phyloP scores from a whole-genome alignment of 2,888 invertebrate species.

The Sphaerophoria taeniata region DNA sequence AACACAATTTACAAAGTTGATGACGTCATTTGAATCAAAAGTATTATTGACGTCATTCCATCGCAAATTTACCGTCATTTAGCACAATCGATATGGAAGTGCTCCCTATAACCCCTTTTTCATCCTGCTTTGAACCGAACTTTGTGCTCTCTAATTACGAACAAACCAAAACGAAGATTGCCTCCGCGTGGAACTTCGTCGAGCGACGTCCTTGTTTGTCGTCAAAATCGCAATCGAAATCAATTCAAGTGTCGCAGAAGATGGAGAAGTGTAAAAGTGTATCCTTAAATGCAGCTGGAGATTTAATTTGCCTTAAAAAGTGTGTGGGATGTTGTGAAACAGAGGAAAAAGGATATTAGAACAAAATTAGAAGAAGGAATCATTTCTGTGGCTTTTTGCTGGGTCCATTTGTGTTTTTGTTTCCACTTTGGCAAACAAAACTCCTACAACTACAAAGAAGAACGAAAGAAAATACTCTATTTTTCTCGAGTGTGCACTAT shows the following conservation, averaged over 20 bases:
- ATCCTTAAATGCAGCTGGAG: conserved; percentile 46
- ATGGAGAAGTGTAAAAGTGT: conserved; percentile 14
- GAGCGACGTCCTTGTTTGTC: neutral
- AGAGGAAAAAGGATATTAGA: conserved; percentile 24
- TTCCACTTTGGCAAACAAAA: conserved; percentile 8
- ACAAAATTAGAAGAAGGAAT: conserved; percentile 16
- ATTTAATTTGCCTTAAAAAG: conserved; percentile 39
- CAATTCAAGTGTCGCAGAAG: conserved; percentile 18
- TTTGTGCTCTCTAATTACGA: neutral
- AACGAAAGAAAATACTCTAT: neutral
- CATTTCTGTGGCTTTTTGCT: conserved; percentile 20
- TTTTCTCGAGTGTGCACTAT: neutral
- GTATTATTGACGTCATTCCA: conserved; percentile 66
- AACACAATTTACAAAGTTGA: conserved; percentile 42
- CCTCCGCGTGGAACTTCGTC: neutral
- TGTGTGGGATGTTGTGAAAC: neutral
- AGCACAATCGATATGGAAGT: neutral
- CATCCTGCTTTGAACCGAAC: neutral
- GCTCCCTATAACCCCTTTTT: conserved; percentile 9
- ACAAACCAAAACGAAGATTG: neutral
- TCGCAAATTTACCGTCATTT: conserved; percentile 3
- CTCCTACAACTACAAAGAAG: too few species aligned
- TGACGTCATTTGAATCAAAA: conserved; percentile 58
- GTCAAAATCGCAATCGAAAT: conserved; percentile 25
- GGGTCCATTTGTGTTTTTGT: neutral